These are phyloP conservation scores for Harpalus rubripes DNA, from an alignment of 2,888 invertebrate genomes.

Conservation along the genomic window DNA sequence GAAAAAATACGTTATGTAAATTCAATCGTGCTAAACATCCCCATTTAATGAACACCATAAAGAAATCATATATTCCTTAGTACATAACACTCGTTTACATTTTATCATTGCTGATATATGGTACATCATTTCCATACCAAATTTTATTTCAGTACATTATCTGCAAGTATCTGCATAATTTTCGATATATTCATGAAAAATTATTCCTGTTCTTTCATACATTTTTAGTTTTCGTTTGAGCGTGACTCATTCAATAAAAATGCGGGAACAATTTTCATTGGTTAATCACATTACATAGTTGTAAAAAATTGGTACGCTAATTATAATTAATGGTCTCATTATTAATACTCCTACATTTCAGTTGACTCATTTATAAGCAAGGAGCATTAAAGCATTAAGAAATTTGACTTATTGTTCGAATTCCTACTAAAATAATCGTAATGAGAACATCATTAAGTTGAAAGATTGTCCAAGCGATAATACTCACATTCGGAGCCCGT, in stretches of 20 bases:
- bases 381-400: conserved; percentile 37
- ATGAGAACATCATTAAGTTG: conserved; percentile 46
- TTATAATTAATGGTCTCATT: conserved; percentile 41
- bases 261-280: conserved; percentile 38
- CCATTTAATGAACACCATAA: no score
- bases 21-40: no score
- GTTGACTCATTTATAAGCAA: conserved; percentile 29
- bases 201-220: background rate
- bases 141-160: conserved; percentile 10
- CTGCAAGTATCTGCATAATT: conserved; percentile 9
- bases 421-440: conserved; percentile 40
- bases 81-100: background rate
- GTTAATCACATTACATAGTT: conserved; percentile 28
- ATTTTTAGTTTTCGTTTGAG: background rate
- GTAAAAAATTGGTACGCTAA: conserved; percentile 17
- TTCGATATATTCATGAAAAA: background rate
- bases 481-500: background rate
- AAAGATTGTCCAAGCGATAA: conserved; percentile 33
- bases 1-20: no score
- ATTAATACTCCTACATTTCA: conserved; percentile 34
- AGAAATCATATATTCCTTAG: no score
- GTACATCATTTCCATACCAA: background rate
- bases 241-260: conserved; percentile 37
- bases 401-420: conserved; percentile 46
- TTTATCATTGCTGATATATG: background rate